A percentile compares a stretch with the other conserved stretches of the same genome.
These are phyloP conservation scores for Atethmia centrago DNA, from an alignment of 2,888 invertebrate species.

Conservation along the genomic window DNA sequence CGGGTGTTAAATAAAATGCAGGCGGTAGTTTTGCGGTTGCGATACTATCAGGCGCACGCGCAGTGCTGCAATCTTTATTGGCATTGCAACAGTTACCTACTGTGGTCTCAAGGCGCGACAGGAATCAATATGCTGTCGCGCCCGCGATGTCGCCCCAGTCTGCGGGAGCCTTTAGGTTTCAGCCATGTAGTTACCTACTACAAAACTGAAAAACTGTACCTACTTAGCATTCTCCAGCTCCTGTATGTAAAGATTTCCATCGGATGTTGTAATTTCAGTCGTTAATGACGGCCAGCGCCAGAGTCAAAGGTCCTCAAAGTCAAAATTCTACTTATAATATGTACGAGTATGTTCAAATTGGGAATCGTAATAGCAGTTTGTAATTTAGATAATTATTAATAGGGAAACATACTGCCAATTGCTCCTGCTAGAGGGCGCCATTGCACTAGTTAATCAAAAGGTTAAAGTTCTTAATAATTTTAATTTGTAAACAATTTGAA, in stretches of 20 bases:
- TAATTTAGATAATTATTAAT: neutral
- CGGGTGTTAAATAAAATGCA: neutral
- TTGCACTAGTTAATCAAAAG: no score
- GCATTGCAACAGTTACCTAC: neutral
- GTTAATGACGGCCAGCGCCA: no score
- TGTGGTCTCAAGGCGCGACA: no score
- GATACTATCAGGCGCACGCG: slow-evolving; percentile 23
- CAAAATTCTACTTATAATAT: neutral
- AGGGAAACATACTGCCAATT: no score
- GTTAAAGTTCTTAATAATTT: no score
- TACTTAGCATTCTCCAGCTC: neutral
- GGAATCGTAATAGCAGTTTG: neutral
- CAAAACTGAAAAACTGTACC: neutral
- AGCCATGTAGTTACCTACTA: neutral
- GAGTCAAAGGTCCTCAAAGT: neutral
- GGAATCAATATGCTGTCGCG: no score
- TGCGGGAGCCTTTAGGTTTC: no score
- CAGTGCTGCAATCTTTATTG: neutral
- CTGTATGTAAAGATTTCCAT: neutral
- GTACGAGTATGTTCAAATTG: neutral
- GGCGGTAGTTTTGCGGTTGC: slow-evolving; percentile 21
- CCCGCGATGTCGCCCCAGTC: no score
- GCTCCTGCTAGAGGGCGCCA: no score
- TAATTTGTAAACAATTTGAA: no score
- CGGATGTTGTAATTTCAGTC: neutral